Percentiles rank a stretch among this genome's conserved stretches.
Evolutionary conservation across 2,797 vertebrate genomes (phyloP).

Genomic region (Pitangus sulphuratus): DNA sequence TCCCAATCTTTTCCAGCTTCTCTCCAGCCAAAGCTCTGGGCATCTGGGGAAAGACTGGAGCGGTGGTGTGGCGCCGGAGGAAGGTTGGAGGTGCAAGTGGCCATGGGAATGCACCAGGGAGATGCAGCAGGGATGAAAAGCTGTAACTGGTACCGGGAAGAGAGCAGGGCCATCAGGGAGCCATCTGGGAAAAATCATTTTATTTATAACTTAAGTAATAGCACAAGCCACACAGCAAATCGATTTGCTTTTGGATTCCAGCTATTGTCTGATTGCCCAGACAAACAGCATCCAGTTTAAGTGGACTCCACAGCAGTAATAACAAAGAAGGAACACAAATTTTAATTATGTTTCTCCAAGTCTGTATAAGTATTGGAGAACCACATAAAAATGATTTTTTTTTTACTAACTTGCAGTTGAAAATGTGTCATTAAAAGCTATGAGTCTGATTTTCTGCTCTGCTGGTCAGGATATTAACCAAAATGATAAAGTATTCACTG

Average conservation of each 20-base stretch:
- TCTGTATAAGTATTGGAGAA: conserved; percentile 61
- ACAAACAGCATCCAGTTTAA: conserved; percentile 71
- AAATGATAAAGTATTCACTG: conserved; percentile 68
- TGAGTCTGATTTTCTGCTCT: conserved; percentile 73
- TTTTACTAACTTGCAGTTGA: conserved; percentile 65
- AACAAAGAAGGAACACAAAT: conserved; percentile 70
- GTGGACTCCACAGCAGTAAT: conserved; percentile 57
- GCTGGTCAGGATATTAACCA: conserved; percentile 67
- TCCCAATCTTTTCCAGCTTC: background rate
- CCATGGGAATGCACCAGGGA: background rate
- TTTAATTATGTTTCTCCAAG: conserved; percentile 70
- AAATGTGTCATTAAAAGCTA: conserved; percentile 73
- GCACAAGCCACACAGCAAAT: conserved; percentile 73
- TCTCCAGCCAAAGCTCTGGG: background rate
- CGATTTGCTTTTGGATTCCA: conserved; percentile 73
- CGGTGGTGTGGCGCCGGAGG: fast-evolving
- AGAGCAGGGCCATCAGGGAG: conserved; percentile 66
- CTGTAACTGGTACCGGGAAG: conserved; percentile 17
- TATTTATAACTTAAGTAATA: conserved; percentile 79
- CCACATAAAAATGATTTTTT: conserved; percentile 60
- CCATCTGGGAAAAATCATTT: conserved; percentile 75
- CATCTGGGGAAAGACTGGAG: background rate
- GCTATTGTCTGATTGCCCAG: conserved; percentile 75
- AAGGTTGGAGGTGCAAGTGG: conserved; percentile 8
- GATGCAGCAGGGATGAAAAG: conserved; percentile 32